phyloP scores from a whole-genome alignment of 2,113 vertebrate species.

The Crypturellus undulatus region DNA sequence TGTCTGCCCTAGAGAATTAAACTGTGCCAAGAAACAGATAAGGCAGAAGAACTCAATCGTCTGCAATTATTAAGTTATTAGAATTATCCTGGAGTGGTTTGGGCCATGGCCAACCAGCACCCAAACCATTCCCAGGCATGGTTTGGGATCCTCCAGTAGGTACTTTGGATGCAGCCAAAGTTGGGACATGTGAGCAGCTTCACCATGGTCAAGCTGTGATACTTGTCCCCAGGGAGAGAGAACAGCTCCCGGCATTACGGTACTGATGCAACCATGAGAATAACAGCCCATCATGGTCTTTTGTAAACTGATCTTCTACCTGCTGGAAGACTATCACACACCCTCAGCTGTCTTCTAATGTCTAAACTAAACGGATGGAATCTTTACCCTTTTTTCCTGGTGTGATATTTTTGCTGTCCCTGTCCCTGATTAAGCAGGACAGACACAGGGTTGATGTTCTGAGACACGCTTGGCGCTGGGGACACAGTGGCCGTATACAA shows the following conservation, averaged over 20 bases:
- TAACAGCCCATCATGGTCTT: not conserved
- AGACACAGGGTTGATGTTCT: not conserved
- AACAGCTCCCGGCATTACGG: not conserved
- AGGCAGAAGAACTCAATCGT: not conserved
- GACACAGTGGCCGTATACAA: not conserved
- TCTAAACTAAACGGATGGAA: not conserved
- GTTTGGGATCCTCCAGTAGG: not conserved
- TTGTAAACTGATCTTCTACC: not conserved
- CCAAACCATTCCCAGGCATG: not conserved
- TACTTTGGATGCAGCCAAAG: not conserved
- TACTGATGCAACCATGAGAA: too few species aligned
- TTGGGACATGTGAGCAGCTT: not conserved
- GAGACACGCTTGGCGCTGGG: not conserved
- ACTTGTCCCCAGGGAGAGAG: not conserved
- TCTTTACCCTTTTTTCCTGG: not conserved
- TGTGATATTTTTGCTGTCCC: not conserved
- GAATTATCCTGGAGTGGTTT: not conserved
- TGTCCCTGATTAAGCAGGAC: not conserved
- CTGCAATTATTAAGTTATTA: not conserved
- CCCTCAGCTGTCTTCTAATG: not conserved
- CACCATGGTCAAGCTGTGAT: not conserved
- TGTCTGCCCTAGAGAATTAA: not conserved
- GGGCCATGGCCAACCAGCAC: not conserved
- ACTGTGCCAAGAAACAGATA: not conserved
- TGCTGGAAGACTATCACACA: not conserved